A percentile compares a stretch with the other conserved stretches of the same genome.
These are phyloP conservation scores for Trichogramma dendrolimi DNA, from an alignment of 2,888 invertebrate genomes.

Conservation along the genomic window DNA sequence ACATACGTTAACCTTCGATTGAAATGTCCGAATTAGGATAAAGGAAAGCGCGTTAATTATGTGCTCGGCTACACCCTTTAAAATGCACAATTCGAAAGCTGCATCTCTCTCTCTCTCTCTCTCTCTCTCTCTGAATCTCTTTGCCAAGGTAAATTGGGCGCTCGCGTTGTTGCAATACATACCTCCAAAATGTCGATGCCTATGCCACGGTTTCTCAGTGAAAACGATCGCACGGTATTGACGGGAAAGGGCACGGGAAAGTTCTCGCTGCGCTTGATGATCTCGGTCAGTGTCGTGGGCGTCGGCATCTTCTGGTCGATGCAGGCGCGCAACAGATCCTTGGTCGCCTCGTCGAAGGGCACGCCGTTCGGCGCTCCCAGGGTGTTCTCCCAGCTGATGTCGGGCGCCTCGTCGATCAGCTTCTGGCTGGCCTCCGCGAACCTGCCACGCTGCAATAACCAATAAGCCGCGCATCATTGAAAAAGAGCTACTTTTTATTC, in stretches of 20 bases:
- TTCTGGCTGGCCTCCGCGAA: conserved; percentile 9
- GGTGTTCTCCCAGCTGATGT: conserved; percentile 47
- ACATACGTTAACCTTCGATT: too few species aligned
- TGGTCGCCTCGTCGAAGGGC: conserved; percentile 46
- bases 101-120: too few species aligned
- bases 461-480: too few species aligned
- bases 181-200: conserved; percentile 42
- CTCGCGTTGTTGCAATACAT: neutral
- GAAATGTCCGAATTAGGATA: too few species aligned
- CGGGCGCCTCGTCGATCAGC: conserved; percentile 40
- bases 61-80: too few species aligned
- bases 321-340: conserved; percentile 40
- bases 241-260: conserved; percentile 51
- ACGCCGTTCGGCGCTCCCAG: conserved; percentile 45
- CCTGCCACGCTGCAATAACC: conserved; percentile 13
- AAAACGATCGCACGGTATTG: conserved; percentile 42
- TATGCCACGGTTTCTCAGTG: conserved; percentile 40
- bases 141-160: too few species aligned
- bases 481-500: too few species aligned
- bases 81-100: too few species aligned
- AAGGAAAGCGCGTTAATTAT: too few species aligned
- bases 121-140: too few species aligned
- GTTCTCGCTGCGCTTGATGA: conserved; percentile 47
- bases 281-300: conserved; percentile 38
- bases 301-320: conserved; percentile 38